Percentiles rank a stretch among this genome's conserved stretches.
Conservation (phyloP, 1,140 invertebrate genomes). For the Drosophila tani region DNA sequence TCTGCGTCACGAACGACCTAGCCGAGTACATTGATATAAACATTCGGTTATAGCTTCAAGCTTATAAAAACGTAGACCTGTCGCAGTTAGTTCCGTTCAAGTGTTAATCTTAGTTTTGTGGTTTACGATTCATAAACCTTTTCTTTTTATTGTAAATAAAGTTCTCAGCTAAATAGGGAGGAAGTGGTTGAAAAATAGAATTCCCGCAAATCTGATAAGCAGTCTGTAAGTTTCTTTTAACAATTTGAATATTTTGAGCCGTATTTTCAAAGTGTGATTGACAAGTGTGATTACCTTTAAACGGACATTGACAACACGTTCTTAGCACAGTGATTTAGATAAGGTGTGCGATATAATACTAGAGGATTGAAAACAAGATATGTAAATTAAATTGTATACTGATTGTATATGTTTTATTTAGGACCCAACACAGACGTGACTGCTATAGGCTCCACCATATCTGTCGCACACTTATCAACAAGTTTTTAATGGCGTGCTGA, state of each 20-base stretch:
- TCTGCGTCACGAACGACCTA: neutral
- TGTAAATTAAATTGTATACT: constrained; percentile 1
- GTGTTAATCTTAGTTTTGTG: neutral
- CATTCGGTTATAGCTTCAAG: too few relatives aligned
- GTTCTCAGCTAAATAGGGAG: neutral
- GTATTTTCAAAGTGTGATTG: neutral
- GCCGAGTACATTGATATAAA: too few relatives aligned
- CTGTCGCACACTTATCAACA: constrained; percentile 26
- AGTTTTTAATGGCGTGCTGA: constrained; percentile 2
- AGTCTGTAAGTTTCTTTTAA: constrained; percentile 2
- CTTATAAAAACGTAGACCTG: too few relatives aligned
- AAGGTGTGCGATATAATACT: neutral
- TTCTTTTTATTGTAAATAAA: neutral
- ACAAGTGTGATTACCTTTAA: constrained; percentile 4
- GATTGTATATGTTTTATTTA: too few relatives aligned
- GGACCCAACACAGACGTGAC: neutral
- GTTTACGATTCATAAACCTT: neutral
- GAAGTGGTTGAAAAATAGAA: neutral
- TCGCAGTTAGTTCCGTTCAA: too few relatives aligned
- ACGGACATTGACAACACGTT: neutral
- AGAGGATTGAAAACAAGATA: too few relatives aligned
- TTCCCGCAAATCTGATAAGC: neutral
- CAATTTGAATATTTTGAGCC: constrained; percentile 9
- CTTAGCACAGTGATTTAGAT: neutral
- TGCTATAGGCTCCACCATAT: constrained; percentile 2